These are phyloP conservation scores for Syrrhaptes paradoxus DNA, from an alignment of 2,113 vertebrate species.

Conservation along the genomic window DNA sequence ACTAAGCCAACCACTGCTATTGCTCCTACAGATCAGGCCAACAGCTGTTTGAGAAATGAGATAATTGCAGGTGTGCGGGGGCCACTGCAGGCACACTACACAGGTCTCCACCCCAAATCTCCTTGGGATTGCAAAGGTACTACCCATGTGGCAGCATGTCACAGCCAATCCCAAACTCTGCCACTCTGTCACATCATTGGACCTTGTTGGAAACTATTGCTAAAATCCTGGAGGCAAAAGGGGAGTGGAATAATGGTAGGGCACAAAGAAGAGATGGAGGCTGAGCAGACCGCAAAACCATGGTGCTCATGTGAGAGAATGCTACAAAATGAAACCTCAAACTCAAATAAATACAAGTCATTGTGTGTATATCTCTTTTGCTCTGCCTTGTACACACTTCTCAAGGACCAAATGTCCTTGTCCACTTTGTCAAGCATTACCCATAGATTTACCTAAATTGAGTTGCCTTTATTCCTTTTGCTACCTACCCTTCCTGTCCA, in stretches of 20 bases:
- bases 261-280: background rate
- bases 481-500: background rate
- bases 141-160: background rate
- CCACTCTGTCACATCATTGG: background rate
- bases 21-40: background rate
- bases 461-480: background rate
- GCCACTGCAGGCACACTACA: background rate
- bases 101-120: background rate
- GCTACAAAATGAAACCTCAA: background rate
- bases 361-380: background rate
- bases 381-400: background rate
- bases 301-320: background rate
- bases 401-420: background rate
- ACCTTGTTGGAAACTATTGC: background rate
- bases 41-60: background rate
- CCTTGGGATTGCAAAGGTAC: background rate
- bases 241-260: too few relatives aligned
- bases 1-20: background rate
- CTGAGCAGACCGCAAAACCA: background rate
- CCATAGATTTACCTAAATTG: background rate
- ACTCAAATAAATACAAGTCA: background rate
- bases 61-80: background rate
- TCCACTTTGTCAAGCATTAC: background rate
- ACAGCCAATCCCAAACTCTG: background rate
- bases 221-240: background rate